phyloP scores from a whole-genome alignment of 2,888 invertebrate species.

The Panopea generosa region DNA sequence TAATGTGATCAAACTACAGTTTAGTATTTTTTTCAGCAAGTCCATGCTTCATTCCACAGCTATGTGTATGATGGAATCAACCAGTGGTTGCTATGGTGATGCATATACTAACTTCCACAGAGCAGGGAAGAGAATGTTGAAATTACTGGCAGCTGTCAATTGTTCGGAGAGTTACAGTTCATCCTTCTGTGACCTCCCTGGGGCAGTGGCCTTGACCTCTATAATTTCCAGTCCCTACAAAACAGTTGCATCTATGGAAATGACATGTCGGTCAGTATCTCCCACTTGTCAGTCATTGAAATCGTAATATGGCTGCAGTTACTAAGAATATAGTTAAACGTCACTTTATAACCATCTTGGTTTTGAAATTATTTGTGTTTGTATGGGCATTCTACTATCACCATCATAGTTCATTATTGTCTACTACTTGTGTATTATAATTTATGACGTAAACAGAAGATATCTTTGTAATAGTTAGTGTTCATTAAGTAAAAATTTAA shows the following conservation, averaged over 20 bases:
- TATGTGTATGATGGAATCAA: constrained; percentile 23
- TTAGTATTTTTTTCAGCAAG: not conserved
- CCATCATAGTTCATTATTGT: too few species aligned
- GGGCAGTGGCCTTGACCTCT: constrained; percentile 13
- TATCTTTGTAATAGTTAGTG: too few species aligned
- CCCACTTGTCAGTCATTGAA: too few species aligned
- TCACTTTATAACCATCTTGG: too few species aligned
- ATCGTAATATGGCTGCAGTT: too few species aligned
- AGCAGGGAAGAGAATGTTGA: constrained; percentile 29
- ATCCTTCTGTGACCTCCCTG: constrained; percentile 18
- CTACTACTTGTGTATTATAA: too few species aligned
- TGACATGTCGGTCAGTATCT: constrained; percentile 30
- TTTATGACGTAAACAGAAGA: too few species aligned
- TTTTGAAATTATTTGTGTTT: too few species aligned
- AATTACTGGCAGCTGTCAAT: constrained; percentile 16
- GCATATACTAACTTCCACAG: constrained; percentile 13
- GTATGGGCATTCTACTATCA: too few species aligned
- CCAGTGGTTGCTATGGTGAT: constrained; percentile 32
- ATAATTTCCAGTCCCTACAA: constrained; percentile 23
- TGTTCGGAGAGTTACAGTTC: constrained; percentile 22
- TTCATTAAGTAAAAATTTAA: too few species aligned
- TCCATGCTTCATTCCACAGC: constrained; percentile 13
- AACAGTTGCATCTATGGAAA: constrained; percentile 20
- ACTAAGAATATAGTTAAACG: too few species aligned
- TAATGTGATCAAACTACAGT: too few species aligned